Evolutionary conservation across 1,140 invertebrate genomes (phyloP), one percentile per base, ranked within the genome.

Genomic region (Aphelinus certus): DNA sequence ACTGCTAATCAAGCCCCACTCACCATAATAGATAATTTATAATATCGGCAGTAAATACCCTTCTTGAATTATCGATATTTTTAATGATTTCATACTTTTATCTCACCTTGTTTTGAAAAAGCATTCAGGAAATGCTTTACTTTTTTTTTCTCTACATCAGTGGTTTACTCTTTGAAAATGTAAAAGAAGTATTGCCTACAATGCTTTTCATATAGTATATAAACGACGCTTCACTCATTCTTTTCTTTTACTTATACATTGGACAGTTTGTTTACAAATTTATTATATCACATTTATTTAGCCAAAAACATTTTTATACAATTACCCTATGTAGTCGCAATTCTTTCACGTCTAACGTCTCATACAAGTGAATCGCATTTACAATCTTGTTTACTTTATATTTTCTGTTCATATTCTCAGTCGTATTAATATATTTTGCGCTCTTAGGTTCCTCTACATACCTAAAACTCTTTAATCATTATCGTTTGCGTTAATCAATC

Each of bases 261-360:
- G 75, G 75, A 76, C 70, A 79, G 74, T 63, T 77, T 76, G 76
- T 80, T 82, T 83, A 81, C 80, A 83, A 83, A 83, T 78, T 81
- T 77, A 80, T 81, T 75, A 79, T 83, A 80, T 83, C 81, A 83
- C 80, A 83, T 81, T 81, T 83, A 83, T 83, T 83, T 81, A 81
- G 78, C 79, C 79, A 81, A 80, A 82, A 80, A 79, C n/a, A 26
- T 79, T 80, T 81, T 79, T 83, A 80, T 83, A 83, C 80, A 83
- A 79, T 81, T 81, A 81, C 77, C 79, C 79, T 83, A 83, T 65
- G 47, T 64, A 69, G 51, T 77, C 60, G 73, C 68, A 75, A 77
- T 78, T 69, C 45, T 75, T 76, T 78, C 70, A 73, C 67, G 66
- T 76, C 75, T 51, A 75, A 73, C 76, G 64, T 65, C 61, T 75